Evolutionary conservation across 2,797 vertebrate genomes (phyloP).

Genomic region (Xenentodon cancila): DNA sequence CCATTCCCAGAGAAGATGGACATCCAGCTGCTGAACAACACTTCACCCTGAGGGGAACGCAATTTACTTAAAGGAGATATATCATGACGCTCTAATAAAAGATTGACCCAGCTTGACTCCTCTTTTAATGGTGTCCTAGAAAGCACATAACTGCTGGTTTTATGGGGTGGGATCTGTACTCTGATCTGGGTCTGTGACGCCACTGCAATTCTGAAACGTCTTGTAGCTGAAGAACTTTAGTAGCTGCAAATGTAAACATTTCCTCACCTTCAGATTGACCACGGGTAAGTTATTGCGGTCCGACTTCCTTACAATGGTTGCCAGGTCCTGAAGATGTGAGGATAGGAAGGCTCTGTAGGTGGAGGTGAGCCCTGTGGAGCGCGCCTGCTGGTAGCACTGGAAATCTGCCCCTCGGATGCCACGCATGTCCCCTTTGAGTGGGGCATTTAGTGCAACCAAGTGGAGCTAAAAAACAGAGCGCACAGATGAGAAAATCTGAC

Average conservation of each 20-base stretch:
- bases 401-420: conserved; percentile 89
- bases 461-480: conserved; percentile 83
- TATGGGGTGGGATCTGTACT: too few relatives aligned
- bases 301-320: conserved; percentile 88
- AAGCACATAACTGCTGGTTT: too few relatives aligned
- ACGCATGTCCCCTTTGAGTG: conserved; percentile 87
- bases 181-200: too few relatives aligned
- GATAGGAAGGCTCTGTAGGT: conserved; percentile 96
- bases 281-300: conserved; percentile 87
- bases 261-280: conserved; percentile 90
- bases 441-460: conserved; percentile 90
- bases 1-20: conserved; percentile 91
- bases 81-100: too few relatives aligned
- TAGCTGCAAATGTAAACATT: background rate
- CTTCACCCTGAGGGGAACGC: conserved; percentile 82
- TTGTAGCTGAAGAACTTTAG: too few relatives aligned
- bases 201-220: too few relatives aligned
- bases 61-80: background rate
- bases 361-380: conserved; percentile 84
- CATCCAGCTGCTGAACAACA: conserved; percentile 90
- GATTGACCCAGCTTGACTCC: too few relatives aligned
- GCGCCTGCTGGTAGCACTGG: conserved; percentile 94
- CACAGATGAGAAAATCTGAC: background rate
- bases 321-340: conserved; percentile 93
- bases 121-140: too few relatives aligned